phyloP scores from a whole-genome alignment of 2,113 vertebrate genomes.

The Albula goreensis region DNA sequence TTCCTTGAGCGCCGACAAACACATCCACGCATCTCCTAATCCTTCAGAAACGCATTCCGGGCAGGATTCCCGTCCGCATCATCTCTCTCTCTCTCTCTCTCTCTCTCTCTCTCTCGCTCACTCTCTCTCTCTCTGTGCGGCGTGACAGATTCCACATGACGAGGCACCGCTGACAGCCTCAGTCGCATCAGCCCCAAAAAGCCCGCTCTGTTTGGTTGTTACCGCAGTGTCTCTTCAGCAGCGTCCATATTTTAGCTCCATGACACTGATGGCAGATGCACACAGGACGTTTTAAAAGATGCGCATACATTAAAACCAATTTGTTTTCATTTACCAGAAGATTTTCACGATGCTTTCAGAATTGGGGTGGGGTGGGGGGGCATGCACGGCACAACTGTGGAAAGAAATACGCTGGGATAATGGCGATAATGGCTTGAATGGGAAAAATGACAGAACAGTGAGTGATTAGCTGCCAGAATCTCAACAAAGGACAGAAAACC shows the following conservation, averaged over 20 bases:
- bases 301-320: not conserved
- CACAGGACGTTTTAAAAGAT: not conserved
- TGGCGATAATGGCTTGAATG: not conserved
- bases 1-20: too few species aligned
- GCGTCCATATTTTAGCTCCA: not conserved
- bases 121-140: not conserved
- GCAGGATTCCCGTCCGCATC: too few species aligned
- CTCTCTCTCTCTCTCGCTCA: too few species aligned
- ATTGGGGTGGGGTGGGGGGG: not conserved
- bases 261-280: not conserved
- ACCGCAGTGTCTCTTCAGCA: too few species aligned
- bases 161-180: too few species aligned
- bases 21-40: too few species aligned
- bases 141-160: not conserved
- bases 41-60: too few species aligned
- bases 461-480: conserved; percentile 2
- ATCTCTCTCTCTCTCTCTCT: too few species aligned
- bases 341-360: not conserved
- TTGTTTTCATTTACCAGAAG: not conserved
- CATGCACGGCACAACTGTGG: not conserved
- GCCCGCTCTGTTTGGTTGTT: too few species aligned
- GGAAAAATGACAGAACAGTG: not conserved
- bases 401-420: conserved; percentile 3
- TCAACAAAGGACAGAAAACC: not conserved
- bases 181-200: not conserved